Percentiles rank a stretch among this genome's conserved stretches.
Conservation (phyloP, 2,113 vertebrate species). For the Shinisaurus crocodilurus region DNA sequence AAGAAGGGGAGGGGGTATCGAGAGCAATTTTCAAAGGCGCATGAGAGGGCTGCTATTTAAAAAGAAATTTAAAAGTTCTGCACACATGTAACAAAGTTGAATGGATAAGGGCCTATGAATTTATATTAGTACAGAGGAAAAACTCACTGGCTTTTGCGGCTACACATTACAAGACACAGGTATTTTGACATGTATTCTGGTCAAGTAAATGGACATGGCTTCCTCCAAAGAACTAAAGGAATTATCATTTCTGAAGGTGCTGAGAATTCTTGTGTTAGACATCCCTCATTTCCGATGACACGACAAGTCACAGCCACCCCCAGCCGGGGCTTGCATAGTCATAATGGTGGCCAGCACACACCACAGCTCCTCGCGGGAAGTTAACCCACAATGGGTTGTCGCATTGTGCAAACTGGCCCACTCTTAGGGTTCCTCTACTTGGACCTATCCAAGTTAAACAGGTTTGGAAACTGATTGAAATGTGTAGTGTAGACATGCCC, state of each 20-base stretch:
- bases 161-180: neutral
- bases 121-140: neutral
- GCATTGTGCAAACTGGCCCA: no score
- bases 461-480: neutral
- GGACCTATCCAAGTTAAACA: neutral
- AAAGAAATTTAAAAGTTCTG: neutral
- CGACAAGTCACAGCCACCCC: no score
- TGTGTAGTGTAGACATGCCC: neutral
- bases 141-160: neutral
- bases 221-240: neutral
- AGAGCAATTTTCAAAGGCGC: neutral
- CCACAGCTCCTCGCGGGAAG: no score
- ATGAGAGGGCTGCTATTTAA: neutral
- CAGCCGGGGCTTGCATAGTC: no score
- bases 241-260: neutral
- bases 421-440: neutral
- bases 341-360: neutral
- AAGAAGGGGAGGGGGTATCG: neutral
- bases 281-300: neutral
- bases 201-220: neutral
- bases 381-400: no score
- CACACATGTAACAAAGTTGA: neutral
- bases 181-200: neutral
- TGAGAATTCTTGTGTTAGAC: neutral
- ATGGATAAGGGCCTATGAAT: neutral